These are phyloP conservation scores for Drosophila pseudoananassae DNA, from an alignment of 1,140 invertebrate genomes.

Conservation along the genomic window DNA sequence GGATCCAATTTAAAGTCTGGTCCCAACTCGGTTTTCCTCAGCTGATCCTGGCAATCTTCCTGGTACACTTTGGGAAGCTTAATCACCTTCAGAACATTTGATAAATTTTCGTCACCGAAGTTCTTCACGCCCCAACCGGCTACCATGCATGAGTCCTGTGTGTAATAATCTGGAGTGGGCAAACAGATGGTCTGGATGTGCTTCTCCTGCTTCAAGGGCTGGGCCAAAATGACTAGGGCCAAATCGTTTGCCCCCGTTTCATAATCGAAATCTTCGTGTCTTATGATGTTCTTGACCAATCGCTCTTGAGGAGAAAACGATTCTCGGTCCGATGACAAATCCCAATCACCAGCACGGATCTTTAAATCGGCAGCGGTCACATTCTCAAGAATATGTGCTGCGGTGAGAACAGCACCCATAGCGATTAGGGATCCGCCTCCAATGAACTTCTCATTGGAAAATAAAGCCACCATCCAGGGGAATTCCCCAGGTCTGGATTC, in stretches of 20 bases:
- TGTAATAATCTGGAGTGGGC: background rate
- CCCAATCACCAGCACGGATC: constrained; percentile 23
- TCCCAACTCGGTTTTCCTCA: constrained; percentile 84
- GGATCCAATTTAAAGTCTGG: constrained; percentile 83
- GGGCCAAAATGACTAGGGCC: background rate
- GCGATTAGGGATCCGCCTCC: constrained; percentile 9
- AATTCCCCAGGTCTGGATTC: background rate
- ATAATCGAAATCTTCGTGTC: background rate
- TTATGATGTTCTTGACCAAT: background rate
- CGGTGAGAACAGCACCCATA: constrained; percentile 12
- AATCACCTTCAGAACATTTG: constrained; percentile 86
- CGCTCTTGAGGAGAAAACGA: background rate
- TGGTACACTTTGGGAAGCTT: constrained; percentile 85
- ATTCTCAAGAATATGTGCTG: background rate
- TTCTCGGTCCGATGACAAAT: background rate
- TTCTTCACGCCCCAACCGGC: constrained; percentile 21
- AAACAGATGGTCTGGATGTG: constrained; percentile 25
- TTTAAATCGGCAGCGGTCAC: background rate
- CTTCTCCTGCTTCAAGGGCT: background rate
- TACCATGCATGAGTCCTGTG: background rate
- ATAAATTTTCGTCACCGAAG: background rate
- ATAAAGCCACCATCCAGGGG: constrained; percentile 6
- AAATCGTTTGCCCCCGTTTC: background rate
- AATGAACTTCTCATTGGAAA: background rate
- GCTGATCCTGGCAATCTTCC: constrained; percentile 79